These are phyloP conservation scores for Syngnathus acus DNA, from an alignment of 2,797 vertebrate genomes.

Conservation along the genomic window DNA sequence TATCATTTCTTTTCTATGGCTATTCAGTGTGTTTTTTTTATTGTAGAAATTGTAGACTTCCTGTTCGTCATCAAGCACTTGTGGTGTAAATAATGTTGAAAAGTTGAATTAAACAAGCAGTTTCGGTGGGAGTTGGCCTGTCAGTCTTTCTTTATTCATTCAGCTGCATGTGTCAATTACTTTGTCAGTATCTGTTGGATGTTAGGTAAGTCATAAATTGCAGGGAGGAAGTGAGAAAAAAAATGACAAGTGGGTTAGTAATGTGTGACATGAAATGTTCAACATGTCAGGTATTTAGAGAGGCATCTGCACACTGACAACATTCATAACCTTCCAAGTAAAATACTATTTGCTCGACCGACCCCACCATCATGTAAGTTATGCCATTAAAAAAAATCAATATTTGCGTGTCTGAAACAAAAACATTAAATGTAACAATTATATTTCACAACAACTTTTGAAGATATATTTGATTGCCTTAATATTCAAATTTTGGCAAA, in stretches of 20 bases:
- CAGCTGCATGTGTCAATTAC: neutral
- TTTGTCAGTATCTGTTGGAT: neutral
- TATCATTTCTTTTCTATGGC: conserved; percentile 49
- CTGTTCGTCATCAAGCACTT: conserved; percentile 45
- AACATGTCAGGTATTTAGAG: conserved; percentile 33
- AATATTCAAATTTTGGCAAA: too few relatives aligned
- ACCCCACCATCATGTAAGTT: neutral
- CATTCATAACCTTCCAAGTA: neutral
- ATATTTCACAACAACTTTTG: too few relatives aligned
- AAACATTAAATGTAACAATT: too few relatives aligned
- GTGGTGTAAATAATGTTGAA: conserved; percentile 68
- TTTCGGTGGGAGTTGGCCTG: conserved; percentile 50
- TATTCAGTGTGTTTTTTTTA: conserved; percentile 27
- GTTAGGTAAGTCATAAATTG: neutral
- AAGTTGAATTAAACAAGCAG: conserved; percentile 56
- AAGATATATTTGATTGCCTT: too few relatives aligned
- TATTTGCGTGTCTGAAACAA: too few relatives aligned
- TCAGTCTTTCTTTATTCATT: conserved; percentile 3
- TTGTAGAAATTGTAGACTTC: conserved; percentile 24
- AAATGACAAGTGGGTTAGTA: neutral
- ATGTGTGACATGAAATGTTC: conserved; percentile 8
- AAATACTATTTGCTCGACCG: neutral
- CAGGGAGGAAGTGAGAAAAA: neutral
- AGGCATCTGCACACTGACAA: conserved; percentile 10
- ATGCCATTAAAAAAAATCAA: too few relatives aligned